Conservation (phyloP, 92 coral and sea anemone species). For the Nematostella vectensis region DNA sequence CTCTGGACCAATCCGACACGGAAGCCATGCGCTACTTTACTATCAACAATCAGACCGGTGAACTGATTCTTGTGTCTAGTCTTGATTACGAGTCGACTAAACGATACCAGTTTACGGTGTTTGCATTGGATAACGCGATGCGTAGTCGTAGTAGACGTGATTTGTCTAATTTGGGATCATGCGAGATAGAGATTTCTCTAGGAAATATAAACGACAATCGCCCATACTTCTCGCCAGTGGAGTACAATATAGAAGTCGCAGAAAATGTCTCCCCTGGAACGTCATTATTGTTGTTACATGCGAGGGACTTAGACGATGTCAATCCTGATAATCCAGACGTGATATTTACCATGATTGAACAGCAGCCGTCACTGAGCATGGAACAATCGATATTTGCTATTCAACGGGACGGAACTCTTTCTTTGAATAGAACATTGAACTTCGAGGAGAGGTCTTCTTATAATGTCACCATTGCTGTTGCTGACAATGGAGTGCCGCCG, state of each 20-base stretch:
- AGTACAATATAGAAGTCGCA: slow-evolving; percentile 12
- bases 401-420: background rate
- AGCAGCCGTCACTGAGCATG: too few relatives aligned
- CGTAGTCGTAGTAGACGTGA: too few relatives aligned
- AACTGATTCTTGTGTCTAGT: slow-evolving; percentile 8
- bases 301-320: slow-evolving; percentile 5
- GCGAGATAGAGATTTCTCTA: slow-evolving; percentile 24
- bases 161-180: slow-evolving; percentile 23
- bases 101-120: slow-evolving; percentile 34
- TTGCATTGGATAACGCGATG: slow-evolving; percentile 40
- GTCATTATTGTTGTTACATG: background rate
- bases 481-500: background rate
- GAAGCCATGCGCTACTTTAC: slow-evolving; percentile 14
- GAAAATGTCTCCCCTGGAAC: background rate
- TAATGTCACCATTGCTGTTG: background rate
- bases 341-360: too few relatives aligned
- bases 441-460: background rate
- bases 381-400: background rate
- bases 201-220: slow-evolving; percentile 42
- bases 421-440: background rate
- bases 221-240: slow-evolving; percentile 23
- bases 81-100: slow-evolving; percentile 35
- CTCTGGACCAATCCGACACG: slow-evolving; percentile 16
- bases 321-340: too few relatives aligned
- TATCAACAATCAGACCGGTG: slow-evolving; percentile 24